Conservation (phyloP, 2,888 invertebrate genomes). For the Furcula furcula region DNA sequence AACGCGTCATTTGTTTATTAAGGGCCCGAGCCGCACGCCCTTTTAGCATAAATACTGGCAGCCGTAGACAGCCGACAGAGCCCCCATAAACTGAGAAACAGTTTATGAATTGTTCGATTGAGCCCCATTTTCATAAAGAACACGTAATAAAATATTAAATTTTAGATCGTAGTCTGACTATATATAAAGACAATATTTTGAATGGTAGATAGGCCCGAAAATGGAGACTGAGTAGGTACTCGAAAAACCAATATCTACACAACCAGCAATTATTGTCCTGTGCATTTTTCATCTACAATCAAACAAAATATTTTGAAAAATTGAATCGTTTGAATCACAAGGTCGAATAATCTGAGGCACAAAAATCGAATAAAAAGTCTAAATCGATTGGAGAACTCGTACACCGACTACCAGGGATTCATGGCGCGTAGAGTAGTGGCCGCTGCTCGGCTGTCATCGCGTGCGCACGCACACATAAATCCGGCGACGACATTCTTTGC, state of each 20-base stretch:
- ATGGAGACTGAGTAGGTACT: too few species aligned
- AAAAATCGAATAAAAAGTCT: slow-evolving; percentile 26
- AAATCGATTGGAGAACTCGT: slow-evolving; percentile 25
- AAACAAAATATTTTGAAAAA: too few species aligned
- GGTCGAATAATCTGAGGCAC: slow-evolving; percentile 17
- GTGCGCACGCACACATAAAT: slow-evolving; percentile 62
- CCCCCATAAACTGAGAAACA: slow-evolving; percentile 34
- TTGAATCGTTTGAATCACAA: too few species aligned
- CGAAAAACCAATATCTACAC: too few species aligned
- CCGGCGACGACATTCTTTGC: slow-evolving; percentile 67
- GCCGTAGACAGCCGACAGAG: slow-evolving; percentile 34
- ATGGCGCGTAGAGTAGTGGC: slow-evolving; percentile 56
- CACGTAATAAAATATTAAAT: too few species aligned
- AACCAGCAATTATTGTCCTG: too few species aligned
- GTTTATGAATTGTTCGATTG: slow-evolving; percentile 25
- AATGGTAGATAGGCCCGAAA: too few species aligned
- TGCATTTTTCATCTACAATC: too few species aligned
- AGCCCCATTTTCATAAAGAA: background rate
- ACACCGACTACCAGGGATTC: slow-evolving; percentile 48
- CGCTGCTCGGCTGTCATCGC: slow-evolving; percentile 58
- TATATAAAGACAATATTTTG: too few species aligned
- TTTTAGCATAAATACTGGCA: slow-evolving; percentile 68
- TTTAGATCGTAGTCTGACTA: too few species aligned
- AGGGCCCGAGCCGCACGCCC: slow-evolving; percentile 53
- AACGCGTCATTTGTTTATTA: slow-evolving; percentile 75